Evolutionary conservation across 2,113 vertebrate species (phyloP).

Genomic region (Alethe castanea): DNA sequence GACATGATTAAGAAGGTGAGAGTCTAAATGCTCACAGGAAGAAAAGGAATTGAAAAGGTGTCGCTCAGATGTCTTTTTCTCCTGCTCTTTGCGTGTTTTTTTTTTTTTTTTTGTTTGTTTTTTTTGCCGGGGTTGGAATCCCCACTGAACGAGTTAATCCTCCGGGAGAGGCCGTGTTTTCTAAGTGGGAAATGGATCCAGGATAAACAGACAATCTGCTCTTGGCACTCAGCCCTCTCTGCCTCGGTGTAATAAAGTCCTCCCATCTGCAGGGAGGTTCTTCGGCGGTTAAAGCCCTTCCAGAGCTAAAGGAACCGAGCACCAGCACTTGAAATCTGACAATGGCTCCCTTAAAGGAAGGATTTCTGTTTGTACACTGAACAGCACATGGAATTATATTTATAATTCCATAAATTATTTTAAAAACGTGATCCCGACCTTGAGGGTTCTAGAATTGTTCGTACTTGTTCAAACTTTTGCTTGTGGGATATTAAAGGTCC

Average conservation of each 20-base stretch:
- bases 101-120: too few relatives aligned
- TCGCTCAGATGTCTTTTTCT: constrained; percentile 44
- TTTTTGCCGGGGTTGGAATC: constrained; percentile 29
- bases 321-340: not conserved
- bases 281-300: not conserved
- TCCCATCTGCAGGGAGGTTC: constrained; percentile 8
- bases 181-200: constrained; percentile 62
- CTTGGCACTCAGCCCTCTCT: constrained; percentile 51
- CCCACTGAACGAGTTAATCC: constrained; percentile 57
- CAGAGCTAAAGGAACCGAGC: not conserved
- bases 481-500: not conserved
- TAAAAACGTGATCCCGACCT: accelerated
- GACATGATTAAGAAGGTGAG: constrained; percentile 52
- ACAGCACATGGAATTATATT: not conserved
- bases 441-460: not conserved
- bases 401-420: not conserved
- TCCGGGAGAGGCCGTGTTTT: constrained; percentile 52
- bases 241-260: constrained; percentile 15
- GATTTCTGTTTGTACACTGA: not conserved
- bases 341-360: not conserved
- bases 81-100: not conserved
- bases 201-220: constrained; percentile 72
- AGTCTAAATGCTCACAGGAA: constrained; percentile 37
- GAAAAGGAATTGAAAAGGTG: not conserved
- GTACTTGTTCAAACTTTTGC: not conserved